phyloP scores from a whole-genome alignment of 2,888 invertebrate genomes.

The Anaspis maculata region DNA sequence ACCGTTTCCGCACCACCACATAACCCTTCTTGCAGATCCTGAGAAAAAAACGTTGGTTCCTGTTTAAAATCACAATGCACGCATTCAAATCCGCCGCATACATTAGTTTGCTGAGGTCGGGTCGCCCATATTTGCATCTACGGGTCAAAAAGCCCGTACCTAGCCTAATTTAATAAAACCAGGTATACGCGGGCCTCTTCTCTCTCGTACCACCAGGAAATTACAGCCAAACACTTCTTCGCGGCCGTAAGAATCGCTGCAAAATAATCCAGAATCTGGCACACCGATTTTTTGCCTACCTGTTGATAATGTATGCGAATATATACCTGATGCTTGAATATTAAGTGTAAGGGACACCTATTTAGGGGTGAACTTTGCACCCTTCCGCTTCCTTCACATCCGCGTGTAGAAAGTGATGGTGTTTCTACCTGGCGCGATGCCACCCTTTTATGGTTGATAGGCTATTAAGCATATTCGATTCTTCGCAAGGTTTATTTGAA shows the following conservation, averaged over 20 bases:
- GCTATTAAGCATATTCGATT: constrained; percentile 44
- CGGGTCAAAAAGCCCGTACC: constrained; percentile 33
- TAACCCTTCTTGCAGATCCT: too few relatives aligned
- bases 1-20: constrained; percentile 24
- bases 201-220: constrained; percentile 1
- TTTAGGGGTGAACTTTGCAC: constrained; percentile 34
- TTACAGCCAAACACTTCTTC: constrained; percentile 3
- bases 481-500: constrained; percentile 37
- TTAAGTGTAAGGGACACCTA: constrained; percentile 45
- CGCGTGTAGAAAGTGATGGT: not conserved
- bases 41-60: constrained; percentile 35
- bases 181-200: constrained; percentile 2
- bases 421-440: constrained; percentile 8
- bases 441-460: constrained; percentile 35
- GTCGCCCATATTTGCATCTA: constrained; percentile 40
- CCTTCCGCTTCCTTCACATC: constrained; percentile 6
- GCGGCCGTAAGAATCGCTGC: constrained; percentile 4
- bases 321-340: constrained; percentile 43
- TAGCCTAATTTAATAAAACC: constrained; percentile 35
- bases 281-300: constrained; percentile 40
- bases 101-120: constrained; percentile 36
- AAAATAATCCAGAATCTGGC: constrained; percentile 24
- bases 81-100: constrained; percentile 41
- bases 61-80: constrained; percentile 27
- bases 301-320: constrained; percentile 43